phyloP scores from a whole-genome alignment of 2,888 invertebrate genomes.

The Agriopis leucophaearia region DNA sequence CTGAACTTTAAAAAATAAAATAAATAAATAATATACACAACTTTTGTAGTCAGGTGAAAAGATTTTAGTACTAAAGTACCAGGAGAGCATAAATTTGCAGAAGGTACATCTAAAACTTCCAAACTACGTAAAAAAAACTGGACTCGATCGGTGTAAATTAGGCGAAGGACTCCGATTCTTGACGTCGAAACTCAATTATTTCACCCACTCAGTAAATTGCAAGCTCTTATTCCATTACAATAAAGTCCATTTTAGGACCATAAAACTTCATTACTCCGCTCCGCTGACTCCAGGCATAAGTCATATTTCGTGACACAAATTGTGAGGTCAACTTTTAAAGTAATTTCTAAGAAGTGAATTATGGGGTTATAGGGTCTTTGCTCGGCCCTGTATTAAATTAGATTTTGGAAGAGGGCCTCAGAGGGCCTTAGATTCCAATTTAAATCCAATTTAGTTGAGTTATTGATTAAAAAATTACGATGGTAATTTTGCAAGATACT shows the following conservation, averaged over 20 bases:
- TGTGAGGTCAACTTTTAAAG: conserved; percentile 55
- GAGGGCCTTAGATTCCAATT: conserved; percentile 38
- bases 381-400: conserved; percentile 48
- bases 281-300: conserved; percentile 51
- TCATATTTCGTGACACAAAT: conserved; percentile 59
- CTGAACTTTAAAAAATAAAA: no score
- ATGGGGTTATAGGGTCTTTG: conserved; percentile 48
- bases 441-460: conserved; percentile 33
- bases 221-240: conserved; percentile 50
- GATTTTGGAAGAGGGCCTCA: conserved; percentile 45
- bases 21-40: no score
- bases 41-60: no score
- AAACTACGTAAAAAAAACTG: conserved; percentile 12
- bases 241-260: conserved; percentile 55
- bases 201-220: conserved; percentile 44
- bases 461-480: conserved; percentile 17
- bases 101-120: neutral
- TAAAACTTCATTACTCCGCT: conserved; percentile 53
- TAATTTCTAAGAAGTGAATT: conserved; percentile 59
- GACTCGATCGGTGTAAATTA: conserved; percentile 26
- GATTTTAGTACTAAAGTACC: neutral
- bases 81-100: neutral
- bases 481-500: neutral
- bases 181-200: conserved; percentile 54
- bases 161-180: conserved; percentile 43